These are phyloP conservation scores for Ciconia nigra DNA, from an alignment of 2,797 vertebrate genomes.

Conservation along the genomic window DNA sequence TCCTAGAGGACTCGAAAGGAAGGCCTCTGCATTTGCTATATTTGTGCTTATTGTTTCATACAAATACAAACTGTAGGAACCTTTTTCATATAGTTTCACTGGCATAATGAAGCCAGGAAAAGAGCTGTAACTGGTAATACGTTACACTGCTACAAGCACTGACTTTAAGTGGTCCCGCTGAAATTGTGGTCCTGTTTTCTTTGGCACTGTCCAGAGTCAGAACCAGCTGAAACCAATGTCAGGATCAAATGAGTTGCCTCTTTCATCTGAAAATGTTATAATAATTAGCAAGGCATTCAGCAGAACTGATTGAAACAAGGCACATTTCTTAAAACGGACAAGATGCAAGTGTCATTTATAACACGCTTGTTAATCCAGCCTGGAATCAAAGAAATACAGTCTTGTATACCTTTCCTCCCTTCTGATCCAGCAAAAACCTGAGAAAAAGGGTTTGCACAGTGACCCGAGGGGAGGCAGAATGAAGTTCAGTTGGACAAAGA, in stretches of 20 bases:
- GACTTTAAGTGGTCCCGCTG: not conserved
- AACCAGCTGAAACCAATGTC: not conserved
- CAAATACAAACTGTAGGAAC: not conserved
- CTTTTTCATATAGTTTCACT: not conserved
- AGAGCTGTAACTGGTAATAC: not conserved
- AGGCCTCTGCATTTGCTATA: not conserved
- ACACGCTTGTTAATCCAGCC: not conserved
- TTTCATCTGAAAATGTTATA: not conserved
- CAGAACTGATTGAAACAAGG: slow-evolving; percentile 42
- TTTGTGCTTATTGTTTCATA: not conserved
- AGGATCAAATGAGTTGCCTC: not conserved
- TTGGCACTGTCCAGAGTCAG: not conserved
- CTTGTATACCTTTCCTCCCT: not conserved
- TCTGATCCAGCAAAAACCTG: not conserved
- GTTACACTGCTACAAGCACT: not conserved
- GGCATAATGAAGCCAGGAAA: not conserved
- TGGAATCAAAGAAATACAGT: not conserved
- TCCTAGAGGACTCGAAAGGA: not conserved
- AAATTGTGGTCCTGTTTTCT: slow-evolving; percentile 3
- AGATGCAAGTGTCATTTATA: not conserved
- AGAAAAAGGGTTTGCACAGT: not conserved
- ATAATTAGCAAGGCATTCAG: slow-evolving; percentile 3
- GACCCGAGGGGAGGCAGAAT: not conserved
- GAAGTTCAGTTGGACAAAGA: not conserved
- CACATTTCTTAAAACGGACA: not conserved